These are phyloP conservation scores for Echinops telfairi DNA, from an alignment of 2,113 vertebrate species.

Conservation along the genomic window DNA sequence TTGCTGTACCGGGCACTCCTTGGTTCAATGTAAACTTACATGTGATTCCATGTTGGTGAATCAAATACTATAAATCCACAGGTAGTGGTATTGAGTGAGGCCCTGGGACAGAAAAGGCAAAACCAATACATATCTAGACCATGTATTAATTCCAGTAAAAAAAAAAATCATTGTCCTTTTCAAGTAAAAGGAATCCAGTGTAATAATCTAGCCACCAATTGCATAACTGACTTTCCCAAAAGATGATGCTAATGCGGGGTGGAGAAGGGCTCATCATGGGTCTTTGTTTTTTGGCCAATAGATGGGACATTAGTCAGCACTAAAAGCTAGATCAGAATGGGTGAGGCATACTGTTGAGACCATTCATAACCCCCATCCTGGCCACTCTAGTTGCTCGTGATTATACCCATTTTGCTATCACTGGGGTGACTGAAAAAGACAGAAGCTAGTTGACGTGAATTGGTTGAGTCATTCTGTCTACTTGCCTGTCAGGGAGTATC, in stretches of 20 bases:
- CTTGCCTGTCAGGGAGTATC: not conserved
- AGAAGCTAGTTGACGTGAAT: not conserved
- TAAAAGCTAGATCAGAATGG: not conserved
- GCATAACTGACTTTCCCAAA: slow-evolving; percentile 21
- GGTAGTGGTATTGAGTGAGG: not conserved
- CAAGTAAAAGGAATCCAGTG: not conserved
- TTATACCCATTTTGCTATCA: not conserved
- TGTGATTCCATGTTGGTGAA: not conserved
- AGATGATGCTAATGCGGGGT: not conserved
- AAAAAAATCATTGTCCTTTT: not conserved
- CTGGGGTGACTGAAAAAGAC: not conserved
- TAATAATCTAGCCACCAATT: slow-evolving; percentile 25
- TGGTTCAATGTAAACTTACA: not conserved
- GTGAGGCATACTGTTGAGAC: not conserved
- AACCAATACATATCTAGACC: not conserved
- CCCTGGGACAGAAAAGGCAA: not conserved
- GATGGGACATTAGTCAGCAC: not conserved
- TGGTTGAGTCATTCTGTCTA: not conserved
- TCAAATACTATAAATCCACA: not conserved
- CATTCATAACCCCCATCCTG: not conserved
- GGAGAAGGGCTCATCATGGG: not conserved
- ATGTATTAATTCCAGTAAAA: not conserved
- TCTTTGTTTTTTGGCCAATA: not conserved
- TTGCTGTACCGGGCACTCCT: not conserved
- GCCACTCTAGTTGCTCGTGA: not conserved